A percentile compares a stretch with the other conserved stretches of the same genome.
phyloP scores from a whole-genome alignment of 2,888 invertebrate species.

The Hemaris fuciformis region DNA sequence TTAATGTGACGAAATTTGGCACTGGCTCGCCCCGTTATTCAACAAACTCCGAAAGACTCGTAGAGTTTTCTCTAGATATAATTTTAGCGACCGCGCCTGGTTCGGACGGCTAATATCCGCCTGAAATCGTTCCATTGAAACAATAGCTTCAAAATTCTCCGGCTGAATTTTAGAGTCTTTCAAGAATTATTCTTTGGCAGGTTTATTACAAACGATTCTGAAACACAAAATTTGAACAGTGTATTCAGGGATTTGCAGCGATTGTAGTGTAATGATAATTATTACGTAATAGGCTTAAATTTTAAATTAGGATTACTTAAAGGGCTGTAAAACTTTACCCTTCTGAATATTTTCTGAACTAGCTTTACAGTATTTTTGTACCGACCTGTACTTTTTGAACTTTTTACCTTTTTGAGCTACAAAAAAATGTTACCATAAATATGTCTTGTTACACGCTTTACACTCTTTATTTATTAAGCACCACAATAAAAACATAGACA shows the following conservation, averaged over 20 bases:
- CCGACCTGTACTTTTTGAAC: too few relatives aligned
- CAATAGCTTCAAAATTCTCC: constrained; percentile 24
- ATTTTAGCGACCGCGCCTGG: constrained; percentile 19
- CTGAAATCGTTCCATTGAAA: constrained; percentile 26
- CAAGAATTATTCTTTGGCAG: constrained; percentile 7
- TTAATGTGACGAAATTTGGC: constrained; percentile 6
- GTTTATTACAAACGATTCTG: constrained; percentile 7
- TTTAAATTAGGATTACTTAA: too few relatives aligned
- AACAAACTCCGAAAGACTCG: constrained; percentile 24
- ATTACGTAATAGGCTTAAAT: too few relatives aligned
- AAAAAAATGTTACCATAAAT: too few relatives aligned
- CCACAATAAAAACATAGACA: too few relatives aligned
- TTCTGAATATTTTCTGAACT: too few relatives aligned
- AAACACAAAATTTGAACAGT: not conserved
- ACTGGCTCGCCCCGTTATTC: constrained; percentile 29
- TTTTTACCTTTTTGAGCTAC: too few relatives aligned
- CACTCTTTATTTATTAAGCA: too few relatives aligned
- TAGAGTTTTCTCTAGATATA: constrained; percentile 21
- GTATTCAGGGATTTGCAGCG: not conserved
- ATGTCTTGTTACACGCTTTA: too few relatives aligned
- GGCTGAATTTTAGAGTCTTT: constrained; percentile 23
- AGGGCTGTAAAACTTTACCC: too few relatives aligned
- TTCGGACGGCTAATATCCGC: constrained; percentile 26
- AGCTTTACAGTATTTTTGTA: too few relatives aligned
- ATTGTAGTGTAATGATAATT: not conserved